Evolutionary conservation across 30 jellyfish, hydroid and myxozoan species (phyloP), one percentile per base, ranked within the genome.

Genomic region (Aurelia sp.): DNA sequence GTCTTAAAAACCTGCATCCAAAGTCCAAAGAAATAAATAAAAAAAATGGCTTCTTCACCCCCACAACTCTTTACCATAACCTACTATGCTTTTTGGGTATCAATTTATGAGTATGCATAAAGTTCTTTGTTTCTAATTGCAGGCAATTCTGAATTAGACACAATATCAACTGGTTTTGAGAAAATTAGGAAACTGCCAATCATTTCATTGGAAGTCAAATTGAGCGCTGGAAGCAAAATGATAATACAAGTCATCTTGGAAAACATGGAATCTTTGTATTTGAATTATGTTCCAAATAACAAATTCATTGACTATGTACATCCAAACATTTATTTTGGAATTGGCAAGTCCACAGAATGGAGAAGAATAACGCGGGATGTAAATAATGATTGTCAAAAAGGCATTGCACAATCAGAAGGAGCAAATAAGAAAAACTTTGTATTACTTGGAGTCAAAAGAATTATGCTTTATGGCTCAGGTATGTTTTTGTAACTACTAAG

Each of bases 341-440:
- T 92, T 40, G 96, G 95, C 16, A 59, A 9, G 20, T 47, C 19
- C 13, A 27, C 8, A 13, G 60, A 31, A 67, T 70, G 96, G 92
- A 37, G 81, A 55, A 71, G 22, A 35, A 62, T 92, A 17, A 80
- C 92, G 0, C 91, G 98, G 18, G 95, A 92, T 65, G 63, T 92
- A 48, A 64, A 53, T 59, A 87, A 59, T 62, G 98, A 92, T 74
- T 82, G 86, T 17, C 37, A 58, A 6, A 92, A 92, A 82, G 98
- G 98, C 8, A 9, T 79, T 17, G 91, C 90, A 27, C 23, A 59
- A 4, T 67, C 67, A 11, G 21, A 53, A 31, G 83, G 81, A 31
- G 61, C 55, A 33, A 79, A 81, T 33, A 82, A 57, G 22, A 55
- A 19, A 23, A 6, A 27, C 18, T n/a, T 59, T 1, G 19, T 35